Evolutionary conservation across 1,140 invertebrate genomes (phyloP).

Genomic region (Meloidogyne hapla): DNA sequence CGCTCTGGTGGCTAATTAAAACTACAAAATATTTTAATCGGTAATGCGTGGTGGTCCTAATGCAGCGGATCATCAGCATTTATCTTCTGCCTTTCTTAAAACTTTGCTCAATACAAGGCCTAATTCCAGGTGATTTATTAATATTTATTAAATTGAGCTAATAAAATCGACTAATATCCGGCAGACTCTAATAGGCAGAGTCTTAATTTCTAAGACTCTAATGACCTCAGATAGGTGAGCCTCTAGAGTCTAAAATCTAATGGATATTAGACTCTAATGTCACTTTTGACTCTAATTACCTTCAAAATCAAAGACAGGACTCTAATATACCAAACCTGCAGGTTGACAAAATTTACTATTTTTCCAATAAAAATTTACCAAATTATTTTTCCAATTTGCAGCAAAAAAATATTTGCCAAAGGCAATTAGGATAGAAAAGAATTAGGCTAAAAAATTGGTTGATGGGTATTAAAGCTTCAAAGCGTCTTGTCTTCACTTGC

Average conservation of each 20-base stretch:
- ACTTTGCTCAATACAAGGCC: conserved; percentile 1
- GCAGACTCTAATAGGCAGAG: no score
- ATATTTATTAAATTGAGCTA: not conserved
- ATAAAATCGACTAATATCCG: no score
- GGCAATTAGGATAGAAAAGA: conserved; percentile 16
- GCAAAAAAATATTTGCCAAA: conserved; percentile 6
- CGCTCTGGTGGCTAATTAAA: not conserved
- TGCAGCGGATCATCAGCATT: not conserved
- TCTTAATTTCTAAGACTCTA: no score
- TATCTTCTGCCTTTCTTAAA: not conserved
- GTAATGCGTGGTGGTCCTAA: not conserved
- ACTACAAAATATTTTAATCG: not conserved
- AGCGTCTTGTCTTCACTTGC: conserved; percentile 3
- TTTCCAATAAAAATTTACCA: not conserved
- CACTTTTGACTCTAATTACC: no score
- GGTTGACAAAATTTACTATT: not conserved
- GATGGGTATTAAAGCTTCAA: not conserved
- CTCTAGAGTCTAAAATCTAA: no score
- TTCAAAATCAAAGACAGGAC: not conserved
- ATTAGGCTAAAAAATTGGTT: not conserved
- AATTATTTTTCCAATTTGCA: conserved; percentile 5
- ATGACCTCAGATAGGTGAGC: not conserved
- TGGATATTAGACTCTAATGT: no score
- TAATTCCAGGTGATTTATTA: not conserved
- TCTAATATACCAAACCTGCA: not conserved